Evolutionary conservation across 1,140 invertebrate species (phyloP).

Genomic region (Drosophila equinoxialis): DNA sequence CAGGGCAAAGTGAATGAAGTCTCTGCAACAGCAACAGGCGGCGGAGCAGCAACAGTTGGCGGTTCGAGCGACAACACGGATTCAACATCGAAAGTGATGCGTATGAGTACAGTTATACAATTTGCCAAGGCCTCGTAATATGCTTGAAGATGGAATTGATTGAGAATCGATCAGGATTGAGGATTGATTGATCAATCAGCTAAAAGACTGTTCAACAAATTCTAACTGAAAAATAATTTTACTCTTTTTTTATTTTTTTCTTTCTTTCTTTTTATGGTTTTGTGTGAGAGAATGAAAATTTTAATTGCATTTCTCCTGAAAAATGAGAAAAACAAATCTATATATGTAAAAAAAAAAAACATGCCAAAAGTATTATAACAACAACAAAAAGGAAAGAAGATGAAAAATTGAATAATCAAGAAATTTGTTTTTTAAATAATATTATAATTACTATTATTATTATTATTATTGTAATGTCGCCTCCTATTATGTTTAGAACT

Average conservation of each 20-base stretch:
- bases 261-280: not conserved
- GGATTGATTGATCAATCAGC: constrained; percentile 53
- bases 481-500: constrained; percentile 46
- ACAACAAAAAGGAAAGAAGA: constrained; percentile 1
- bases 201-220: constrained; percentile 73
- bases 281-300: constrained; percentile 19
- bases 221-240: constrained; percentile 71
- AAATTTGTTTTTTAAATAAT: constrained; percentile 57
- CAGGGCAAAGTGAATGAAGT: not conserved
- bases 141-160: constrained; percentile 15
- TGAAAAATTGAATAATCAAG: constrained; percentile 11
- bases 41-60: constrained; percentile 29
- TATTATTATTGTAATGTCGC: not conserved
- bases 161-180: constrained; percentile 9
- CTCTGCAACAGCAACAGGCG: not conserved
- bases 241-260: constrained; percentile 30
- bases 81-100: constrained; percentile 79
- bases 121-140: constrained; percentile 88
- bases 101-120: constrained; percentile 91
- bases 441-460: constrained; percentile 22
- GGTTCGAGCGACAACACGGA: constrained; percentile 9
- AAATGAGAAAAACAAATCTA: constrained; percentile 45
- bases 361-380: constrained; percentile 80
- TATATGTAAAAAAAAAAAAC: constrained; percentile 53
- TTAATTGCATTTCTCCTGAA: constrained; percentile 17